Percentiles rank a stretch among this genome's conserved stretches.
Conservation (phyloP, 2,888 invertebrate species). For the Drosophila leonis region DNA sequence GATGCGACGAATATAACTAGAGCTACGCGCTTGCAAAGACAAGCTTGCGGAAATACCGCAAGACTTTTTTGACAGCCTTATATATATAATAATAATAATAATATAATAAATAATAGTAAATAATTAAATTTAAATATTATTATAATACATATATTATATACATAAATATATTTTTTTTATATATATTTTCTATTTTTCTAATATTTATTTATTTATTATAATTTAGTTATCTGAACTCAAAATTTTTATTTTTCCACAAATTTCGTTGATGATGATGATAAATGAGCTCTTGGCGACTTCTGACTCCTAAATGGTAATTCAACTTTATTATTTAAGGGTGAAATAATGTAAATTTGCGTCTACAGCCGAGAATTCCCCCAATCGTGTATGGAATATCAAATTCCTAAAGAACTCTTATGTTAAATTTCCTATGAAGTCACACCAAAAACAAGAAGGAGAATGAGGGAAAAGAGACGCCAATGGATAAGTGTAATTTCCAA, state of each 20-base stretch:
- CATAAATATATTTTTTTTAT: no score
- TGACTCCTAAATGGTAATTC: not conserved
- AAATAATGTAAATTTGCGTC: conserved; percentile 15
- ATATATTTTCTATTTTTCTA: not conserved
- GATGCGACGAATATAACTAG: no score
- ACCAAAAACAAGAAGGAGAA: conserved; percentile 20
- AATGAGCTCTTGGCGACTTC: conserved; percentile 7
- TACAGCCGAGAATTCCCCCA: conserved; percentile 25
- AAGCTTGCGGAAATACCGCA: no score
- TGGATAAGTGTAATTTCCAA: conserved; percentile 66
- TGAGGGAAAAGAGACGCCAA: not conserved
- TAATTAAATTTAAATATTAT: no score
- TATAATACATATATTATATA: no score
- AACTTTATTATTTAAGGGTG: not conserved
- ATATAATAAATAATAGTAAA: no score
- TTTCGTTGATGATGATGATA: conserved; percentile 1
- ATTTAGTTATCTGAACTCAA: not conserved
- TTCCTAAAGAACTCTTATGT: conserved; percentile 37
- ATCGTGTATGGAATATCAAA: conserved; percentile 52
- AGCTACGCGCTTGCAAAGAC: no score
- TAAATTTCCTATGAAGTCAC: conserved; percentile 57
- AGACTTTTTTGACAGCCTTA: no score
- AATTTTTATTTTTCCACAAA: not conserved
- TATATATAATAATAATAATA: no score
- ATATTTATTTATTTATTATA: not conserved